A percentile compares a stretch with the other conserved stretches of the same genome.
Conservation (phyloP, 2,888 invertebrate species). For the Lochmaea capreae region DNA sequence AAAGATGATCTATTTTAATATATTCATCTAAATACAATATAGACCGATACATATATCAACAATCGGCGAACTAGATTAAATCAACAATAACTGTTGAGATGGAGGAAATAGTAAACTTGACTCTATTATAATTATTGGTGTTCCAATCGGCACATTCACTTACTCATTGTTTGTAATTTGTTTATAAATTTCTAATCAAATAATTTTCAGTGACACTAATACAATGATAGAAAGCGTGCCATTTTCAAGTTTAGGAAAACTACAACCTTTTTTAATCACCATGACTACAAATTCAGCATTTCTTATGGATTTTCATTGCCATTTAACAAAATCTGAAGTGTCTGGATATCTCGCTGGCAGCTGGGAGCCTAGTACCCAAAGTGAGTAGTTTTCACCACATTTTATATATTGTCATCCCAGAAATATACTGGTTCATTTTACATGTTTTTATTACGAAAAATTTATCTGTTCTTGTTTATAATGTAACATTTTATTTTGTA, state of each 20-base stretch:
- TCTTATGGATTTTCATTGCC: constrained; percentile 93
- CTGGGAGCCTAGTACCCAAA: constrained; percentile 94
- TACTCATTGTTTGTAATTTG: too few relatives aligned
- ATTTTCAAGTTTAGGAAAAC: constrained; percentile 87
- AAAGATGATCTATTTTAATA: too few relatives aligned
- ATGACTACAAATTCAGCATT: constrained; percentile 88
- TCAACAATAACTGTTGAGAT: too few relatives aligned
- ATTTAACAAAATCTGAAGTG: constrained; percentile 92
- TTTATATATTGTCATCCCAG: constrained; percentile 18
- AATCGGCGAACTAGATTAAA: too few relatives aligned
- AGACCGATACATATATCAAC: too few relatives aligned
- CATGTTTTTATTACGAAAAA: neutral
- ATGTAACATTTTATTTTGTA: neutral
- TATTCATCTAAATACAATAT: too few relatives aligned
- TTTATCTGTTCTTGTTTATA: too few relatives aligned
- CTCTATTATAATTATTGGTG: too few relatives aligned
- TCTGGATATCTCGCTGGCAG: constrained; percentile 96
- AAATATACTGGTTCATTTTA: neutral
- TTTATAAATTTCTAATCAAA: neutral
- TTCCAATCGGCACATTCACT: too few relatives aligned
- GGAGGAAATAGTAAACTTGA: too few relatives aligned
- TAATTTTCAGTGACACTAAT: constrained; percentile 81
- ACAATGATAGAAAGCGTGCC: constrained; percentile 90
- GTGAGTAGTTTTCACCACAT: constrained; percentile 70
- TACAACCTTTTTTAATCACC: constrained; percentile 92